Base-by-base conservation (phyloP, 2,113 vertebrate species). In the Leuciscus idus region DNA sequence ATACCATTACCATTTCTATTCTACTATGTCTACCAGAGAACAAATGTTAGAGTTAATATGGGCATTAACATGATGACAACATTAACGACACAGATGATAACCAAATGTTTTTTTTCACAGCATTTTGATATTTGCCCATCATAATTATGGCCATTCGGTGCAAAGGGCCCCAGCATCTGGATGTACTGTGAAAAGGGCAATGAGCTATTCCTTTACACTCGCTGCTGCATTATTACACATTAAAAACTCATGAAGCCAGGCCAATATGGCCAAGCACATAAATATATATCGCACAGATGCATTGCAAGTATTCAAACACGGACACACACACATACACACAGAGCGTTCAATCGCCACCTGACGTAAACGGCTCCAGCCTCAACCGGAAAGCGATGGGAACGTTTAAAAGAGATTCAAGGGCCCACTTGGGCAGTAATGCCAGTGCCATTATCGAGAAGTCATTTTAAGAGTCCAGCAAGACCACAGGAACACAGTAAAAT, bases 141-240 rank as follows among this genome's bases (percentile, higher is more conserved):
- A 91, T 90, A 91, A 90, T 83, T 87, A 90, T 90, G 90, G 91
- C 91, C 91, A 86, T 92, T 92, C 75, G 89, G 88, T 90, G 90
- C 84, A 92, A 90, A 88, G 88, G 90, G 90, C 90, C 91, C 91
- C 89, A 91, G 92, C 93, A 93, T 92, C 94, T 95, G 93, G 92
- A 89, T 91, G 90, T 89, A 90, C 89, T 91, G 93, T 94, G 94
- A 94, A 91, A 89, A 82, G 89, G 89, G 92, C 94, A 94, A 94
- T 93, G 92, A 92, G 86, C 92, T 92, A 92, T 93, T 92, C 89
- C 91, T 92, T 92, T 92, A 50, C 72, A 84, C 19, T 72, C 64
- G 75, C 84, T 81, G 36, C 74, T 76, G 28, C 85, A 93, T 93
- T 91, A 91, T 91, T 86, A 90, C 89, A 91, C 90, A 94, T 94